Conservation (phyloP, 2,888 invertebrate genomes). For the Seira ritae region DNA sequence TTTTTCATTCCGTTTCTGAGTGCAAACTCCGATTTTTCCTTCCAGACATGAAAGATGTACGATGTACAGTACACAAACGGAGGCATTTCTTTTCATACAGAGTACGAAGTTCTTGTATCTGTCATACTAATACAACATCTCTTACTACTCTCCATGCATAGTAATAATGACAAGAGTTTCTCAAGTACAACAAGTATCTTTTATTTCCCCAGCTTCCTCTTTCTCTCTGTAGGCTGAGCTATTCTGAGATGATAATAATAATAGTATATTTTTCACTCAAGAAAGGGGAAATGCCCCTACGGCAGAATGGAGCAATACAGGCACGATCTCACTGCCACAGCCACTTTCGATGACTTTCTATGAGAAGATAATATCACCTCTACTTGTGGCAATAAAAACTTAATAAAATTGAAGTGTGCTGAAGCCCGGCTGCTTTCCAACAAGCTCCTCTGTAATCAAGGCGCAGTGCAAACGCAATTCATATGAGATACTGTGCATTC, state of each 20-base stretch:
- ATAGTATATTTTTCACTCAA: constrained; percentile 19
- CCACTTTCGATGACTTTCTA: constrained; percentile 3
- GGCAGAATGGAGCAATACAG: constrained; percentile 2
- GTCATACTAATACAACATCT: background rate
- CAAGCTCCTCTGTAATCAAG: background rate
- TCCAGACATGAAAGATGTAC: background rate
- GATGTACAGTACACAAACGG: background rate
- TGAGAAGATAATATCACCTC: constrained; percentile 1
- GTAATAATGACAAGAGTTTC: constrained; percentile 3
- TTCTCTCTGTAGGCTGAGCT: background rate
- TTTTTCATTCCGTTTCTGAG: background rate
- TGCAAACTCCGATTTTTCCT: constrained; percentile 16
- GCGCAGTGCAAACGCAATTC: background rate
- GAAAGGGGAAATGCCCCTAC: constrained; percentile 11
- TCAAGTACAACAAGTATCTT: constrained; percentile 18
- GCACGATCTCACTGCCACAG: background rate
- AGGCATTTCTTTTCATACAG: background rate
- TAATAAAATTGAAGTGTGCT: background rate
- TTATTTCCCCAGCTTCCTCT: constrained; percentile 10
- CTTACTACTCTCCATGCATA: constrained; percentile 14
- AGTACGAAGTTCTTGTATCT: background rate
- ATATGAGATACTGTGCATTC: background rate
- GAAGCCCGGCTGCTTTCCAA: background rate
- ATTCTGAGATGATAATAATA: background rate
- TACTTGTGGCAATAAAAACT: background rate